Evolutionary conservation across 2,888 invertebrate species (phyloP).

Genomic region (Sclerodermus sp.): DNA sequence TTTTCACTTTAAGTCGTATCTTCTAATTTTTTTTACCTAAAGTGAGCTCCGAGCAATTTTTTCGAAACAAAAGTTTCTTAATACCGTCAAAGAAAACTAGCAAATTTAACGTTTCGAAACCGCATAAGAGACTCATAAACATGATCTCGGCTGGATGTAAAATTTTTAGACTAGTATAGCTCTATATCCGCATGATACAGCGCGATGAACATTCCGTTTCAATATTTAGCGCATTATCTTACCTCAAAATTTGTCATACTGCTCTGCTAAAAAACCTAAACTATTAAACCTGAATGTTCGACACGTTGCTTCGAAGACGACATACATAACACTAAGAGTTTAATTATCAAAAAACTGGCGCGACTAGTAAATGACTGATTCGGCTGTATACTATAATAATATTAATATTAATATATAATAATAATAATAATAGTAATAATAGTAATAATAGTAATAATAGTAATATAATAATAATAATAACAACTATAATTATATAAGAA

Average conservation of each 20-base stretch:
- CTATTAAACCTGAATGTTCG: not conserved
- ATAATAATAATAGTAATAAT: not conserved
- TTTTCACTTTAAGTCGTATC: no score
- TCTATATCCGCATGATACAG: not conserved
- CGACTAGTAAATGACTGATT: constrained; percentile 58
- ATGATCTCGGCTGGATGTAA: constrained; percentile 3
- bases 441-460: constrained; percentile 8
- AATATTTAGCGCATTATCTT: no score
- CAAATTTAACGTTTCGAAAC: no score
- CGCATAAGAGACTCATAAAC: no score
- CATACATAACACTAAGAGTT: constrained; percentile 22
- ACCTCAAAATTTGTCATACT: no score
- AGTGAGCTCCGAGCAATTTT: no score
- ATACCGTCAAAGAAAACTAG: no score
- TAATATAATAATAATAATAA: constrained; percentile 16
- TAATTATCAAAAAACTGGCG: constrained; percentile 38
- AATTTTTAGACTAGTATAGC: constrained; percentile 35
- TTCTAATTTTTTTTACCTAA: no score
- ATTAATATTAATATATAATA: constrained; percentile 8
- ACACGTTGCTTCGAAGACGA: constrained; percentile 8
- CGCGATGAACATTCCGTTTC: not conserved
- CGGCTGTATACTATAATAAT: constrained; percentile 39
- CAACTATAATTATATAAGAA: constrained; percentile 21
- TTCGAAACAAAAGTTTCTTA: no score
- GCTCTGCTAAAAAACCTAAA: not conserved